Evolutionary conservation across 2,888 invertebrate genomes (phyloP).

Genomic region (Hybos culiciformis): DNA sequence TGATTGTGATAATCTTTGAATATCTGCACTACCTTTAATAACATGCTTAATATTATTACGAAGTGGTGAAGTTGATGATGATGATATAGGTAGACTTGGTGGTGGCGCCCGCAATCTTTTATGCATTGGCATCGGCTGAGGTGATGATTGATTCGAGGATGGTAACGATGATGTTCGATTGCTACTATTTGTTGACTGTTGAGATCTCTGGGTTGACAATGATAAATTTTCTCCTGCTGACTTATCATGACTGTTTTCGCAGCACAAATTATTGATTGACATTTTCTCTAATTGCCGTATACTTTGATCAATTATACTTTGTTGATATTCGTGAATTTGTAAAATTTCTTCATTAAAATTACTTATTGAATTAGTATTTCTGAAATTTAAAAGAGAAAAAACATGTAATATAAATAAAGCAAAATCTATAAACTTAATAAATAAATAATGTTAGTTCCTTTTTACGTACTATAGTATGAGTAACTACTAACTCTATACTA

Average conservation of each 20-base stretch:
- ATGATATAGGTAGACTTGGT: conserved; percentile 23
- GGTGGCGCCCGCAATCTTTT: conserved; percentile 35
- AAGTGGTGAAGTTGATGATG: conserved; percentile 24
- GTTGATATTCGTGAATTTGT: too few relatives aligned
- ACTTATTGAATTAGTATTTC: too few relatives aligned
- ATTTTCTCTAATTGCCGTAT: background rate
- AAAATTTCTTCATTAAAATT: too few relatives aligned
- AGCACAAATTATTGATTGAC: conserved; percentile 7
- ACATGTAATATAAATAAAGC: too few relatives aligned
- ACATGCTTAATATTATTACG: conserved; percentile 26
- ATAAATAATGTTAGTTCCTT: too few relatives aligned
- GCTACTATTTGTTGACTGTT: too few relatives aligned
- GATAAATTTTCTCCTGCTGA: conserved; percentile 16
- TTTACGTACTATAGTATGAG: too few relatives aligned
- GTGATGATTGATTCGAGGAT: conserved; percentile 11
- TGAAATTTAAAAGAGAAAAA: too few relatives aligned
- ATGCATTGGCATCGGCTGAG: conserved; percentile 23
- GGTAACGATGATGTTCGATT: conserved; percentile 20
- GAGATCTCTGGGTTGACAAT: conserved; percentile 16
- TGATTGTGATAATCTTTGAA: conserved; percentile 77
- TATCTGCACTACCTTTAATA: too few relatives aligned
- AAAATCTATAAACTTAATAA: too few relatives aligned
- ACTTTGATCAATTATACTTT: too few relatives aligned
- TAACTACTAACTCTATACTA: too few relatives aligned
- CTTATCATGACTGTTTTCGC: conserved; percentile 14